These are phyloP conservation scores for Branchipolynoe longqiensis DNA, from an alignment of 2,888 invertebrate species.

Conservation along the genomic window DNA sequence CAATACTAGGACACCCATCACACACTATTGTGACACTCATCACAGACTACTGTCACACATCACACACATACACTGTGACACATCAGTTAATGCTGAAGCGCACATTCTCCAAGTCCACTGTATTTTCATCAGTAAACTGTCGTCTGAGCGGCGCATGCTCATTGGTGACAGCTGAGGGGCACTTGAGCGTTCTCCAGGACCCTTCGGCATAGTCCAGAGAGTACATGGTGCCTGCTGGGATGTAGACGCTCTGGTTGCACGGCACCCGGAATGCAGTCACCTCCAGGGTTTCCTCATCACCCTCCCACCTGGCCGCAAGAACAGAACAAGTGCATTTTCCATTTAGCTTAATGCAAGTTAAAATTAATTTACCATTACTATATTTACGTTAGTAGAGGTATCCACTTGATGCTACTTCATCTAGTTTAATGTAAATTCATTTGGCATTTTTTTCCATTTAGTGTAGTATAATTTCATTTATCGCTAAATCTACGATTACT, in stretches of 20 bases:
- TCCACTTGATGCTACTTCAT: too few relatives aligned
- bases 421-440: too few relatives aligned
- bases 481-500: too few relatives aligned
- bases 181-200: constrained; percentile 23
- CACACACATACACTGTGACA: too few relatives aligned
- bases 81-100: background rate
- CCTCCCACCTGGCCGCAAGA: constrained; percentile 32
- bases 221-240: constrained; percentile 19
- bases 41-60: background rate
- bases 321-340: too few relatives aligned
- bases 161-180: background rate
- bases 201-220: constrained; percentile 33
- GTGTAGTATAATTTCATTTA: too few relatives aligned
- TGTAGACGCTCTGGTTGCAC: constrained; percentile 4
- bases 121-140: constrained; percentile 29
- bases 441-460: too few relatives aligned
- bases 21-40: background rate
- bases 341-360: too few relatives aligned
- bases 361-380: too few relatives aligned
- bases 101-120: background rate
- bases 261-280: constrained; percentile 28
- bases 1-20: too few relatives aligned
- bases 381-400: too few relatives aligned
- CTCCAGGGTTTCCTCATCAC: constrained; percentile 50
- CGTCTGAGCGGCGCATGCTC: background rate